Percentiles rank a stretch among this genome's conserved stretches.
Conservation (phyloP, 2,797 vertebrate species). For the Anguilla megastoma region DNA sequence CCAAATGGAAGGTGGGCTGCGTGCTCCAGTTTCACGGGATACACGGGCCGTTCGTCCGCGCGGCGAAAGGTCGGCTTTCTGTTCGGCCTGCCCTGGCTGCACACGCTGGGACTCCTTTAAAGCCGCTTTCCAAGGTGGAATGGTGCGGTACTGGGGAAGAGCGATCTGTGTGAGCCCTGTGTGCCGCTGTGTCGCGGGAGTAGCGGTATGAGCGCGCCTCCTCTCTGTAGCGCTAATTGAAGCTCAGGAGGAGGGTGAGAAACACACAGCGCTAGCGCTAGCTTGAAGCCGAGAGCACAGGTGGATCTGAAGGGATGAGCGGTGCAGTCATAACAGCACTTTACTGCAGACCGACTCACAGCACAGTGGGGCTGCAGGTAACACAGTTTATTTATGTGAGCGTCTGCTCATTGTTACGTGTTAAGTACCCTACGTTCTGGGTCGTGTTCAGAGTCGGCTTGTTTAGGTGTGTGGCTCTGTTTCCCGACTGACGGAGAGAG, state of each 20-base stretch:
- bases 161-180: not conserved
- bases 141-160: not conserved
- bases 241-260: not conserved
- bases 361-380: not conserved
- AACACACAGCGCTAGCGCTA: no score
- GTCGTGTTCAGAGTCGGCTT: not conserved
- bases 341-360: not conserved
- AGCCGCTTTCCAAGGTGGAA: not conserved
- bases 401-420: not conserved
- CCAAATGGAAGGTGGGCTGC: conserved; percentile 1
- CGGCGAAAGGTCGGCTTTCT: not conserved
- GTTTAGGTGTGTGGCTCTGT: not conserved
- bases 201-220: not conserved
- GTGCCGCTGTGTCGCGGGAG: not conserved
- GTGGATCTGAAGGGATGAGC: not conserved
- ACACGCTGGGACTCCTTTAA: not conserved
- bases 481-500: not conserved
- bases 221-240: not conserved
- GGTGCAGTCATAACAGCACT: no score
- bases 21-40: not conserved
- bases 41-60: not conserved
- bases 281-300: not conserved
- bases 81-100: not conserved
- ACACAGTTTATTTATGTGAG: not conserved
- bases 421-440: not conserved